Percentiles rank a stretch among this genome's conserved stretches.
phyloP scores from a whole-genome alignment of 2,797 vertebrate species.

The Hybognathus amarus region DNA sequence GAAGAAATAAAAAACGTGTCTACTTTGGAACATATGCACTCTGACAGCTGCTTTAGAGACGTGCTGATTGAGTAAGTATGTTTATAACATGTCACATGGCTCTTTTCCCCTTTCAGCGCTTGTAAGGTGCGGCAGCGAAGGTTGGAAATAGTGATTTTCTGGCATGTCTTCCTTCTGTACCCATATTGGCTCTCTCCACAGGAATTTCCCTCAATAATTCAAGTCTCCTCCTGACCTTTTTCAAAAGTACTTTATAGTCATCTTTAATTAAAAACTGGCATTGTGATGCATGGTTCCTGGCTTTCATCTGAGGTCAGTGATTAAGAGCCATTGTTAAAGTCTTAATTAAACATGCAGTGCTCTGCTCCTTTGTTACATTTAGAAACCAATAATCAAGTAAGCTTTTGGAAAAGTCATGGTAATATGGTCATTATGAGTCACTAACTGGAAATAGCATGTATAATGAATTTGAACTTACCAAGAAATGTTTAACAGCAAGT shows the following conservation, averaged over 20 bases:
- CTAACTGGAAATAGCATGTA: no score
- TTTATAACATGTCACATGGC: slow-evolving; percentile 69
- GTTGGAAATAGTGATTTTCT: slow-evolving; percentile 77
- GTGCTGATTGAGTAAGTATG: slow-evolving; percentile 75
- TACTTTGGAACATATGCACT: slow-evolving; percentile 25
- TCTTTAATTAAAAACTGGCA: slow-evolving; percentile 75
- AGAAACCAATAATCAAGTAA: slow-evolving; percentile 57
- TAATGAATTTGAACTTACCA: background rate
- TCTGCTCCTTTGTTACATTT: slow-evolving; percentile 55
- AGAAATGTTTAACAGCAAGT: background rate
- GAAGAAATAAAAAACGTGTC: background rate
- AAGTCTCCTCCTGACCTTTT: slow-evolving; percentile 72
- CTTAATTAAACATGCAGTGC: slow-evolving; percentile 60
- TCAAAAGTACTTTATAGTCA: slow-evolving; percentile 70
- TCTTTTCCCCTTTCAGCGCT: slow-evolving; percentile 69
- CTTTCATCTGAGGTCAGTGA: slow-evolving; percentile 62
- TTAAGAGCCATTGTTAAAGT: slow-evolving; percentile 63
- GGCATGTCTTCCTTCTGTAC: slow-evolving; percentile 69
- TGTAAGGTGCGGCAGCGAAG: slow-evolving; percentile 49
- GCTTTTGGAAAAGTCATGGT: slow-evolving; percentile 53
- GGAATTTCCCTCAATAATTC: slow-evolving; percentile 63
- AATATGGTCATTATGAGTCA: slow-evolving; percentile 60
- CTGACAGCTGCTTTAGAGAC: slow-evolving; percentile 65
- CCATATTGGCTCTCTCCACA: slow-evolving; percentile 60
- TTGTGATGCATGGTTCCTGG: slow-evolving; percentile 65